Evolutionary conservation across 2,888 invertebrate species (phyloP).

Genomic region (Sinodicranocentrus sp.): DNA sequence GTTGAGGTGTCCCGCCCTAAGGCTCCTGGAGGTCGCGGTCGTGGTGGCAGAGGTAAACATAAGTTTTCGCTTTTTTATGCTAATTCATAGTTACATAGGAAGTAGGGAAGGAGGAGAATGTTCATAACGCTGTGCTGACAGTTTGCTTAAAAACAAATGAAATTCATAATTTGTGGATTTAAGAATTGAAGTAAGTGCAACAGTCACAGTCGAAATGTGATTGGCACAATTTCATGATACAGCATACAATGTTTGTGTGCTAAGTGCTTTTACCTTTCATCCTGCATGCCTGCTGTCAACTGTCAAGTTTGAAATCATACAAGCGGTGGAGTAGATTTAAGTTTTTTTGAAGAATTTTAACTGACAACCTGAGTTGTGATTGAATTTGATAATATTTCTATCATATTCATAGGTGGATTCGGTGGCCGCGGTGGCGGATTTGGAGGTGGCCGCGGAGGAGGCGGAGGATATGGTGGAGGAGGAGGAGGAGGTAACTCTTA

Average conservation of each 20-base stretch:
- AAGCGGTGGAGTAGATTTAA: no score
- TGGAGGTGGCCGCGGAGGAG: conserved; percentile 84
- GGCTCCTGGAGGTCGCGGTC: conserved; percentile 75
- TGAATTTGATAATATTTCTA: no score
- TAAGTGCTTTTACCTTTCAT: no score
- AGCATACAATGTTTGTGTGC: no score
- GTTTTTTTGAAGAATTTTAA: no score
- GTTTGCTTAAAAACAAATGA: not conserved
- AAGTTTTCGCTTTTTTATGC: not conserved
- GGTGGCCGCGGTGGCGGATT: conserved; percentile 80
- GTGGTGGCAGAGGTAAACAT: conserved; percentile 69
- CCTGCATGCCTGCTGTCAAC: no score
- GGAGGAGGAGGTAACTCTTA: conserved; percentile 79
- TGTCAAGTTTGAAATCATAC: no score
- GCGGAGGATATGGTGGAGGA: conserved; percentile 79
- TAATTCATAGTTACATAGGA: not conserved
- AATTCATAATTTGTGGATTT: no score
- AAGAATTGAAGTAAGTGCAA: not conserved
- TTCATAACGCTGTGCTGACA: not conserved
- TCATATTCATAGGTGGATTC: conserved; percentile 66
- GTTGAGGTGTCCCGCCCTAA: conserved; percentile 88
- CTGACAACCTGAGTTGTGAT: no score
- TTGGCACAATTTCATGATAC: no score
- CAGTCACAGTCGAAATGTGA: not conserved
- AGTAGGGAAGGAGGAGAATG: no score